phyloP scores from a whole-genome alignment of 2,888 invertebrate genomes.

The Masnerella sp. region DNA sequence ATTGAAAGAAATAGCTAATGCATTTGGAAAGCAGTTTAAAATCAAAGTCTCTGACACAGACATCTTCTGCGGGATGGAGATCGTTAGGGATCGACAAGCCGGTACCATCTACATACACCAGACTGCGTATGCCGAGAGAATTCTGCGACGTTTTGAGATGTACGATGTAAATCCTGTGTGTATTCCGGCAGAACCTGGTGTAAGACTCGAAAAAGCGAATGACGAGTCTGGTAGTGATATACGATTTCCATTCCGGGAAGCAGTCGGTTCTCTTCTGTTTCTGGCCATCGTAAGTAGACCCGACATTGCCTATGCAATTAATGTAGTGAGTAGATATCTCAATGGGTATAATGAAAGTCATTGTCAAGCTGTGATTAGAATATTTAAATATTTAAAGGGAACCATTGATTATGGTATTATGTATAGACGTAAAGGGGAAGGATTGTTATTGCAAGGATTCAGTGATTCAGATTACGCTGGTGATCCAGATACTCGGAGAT shows the following conservation, averaged over 20 bases:
- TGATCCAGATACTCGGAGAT: conserved; percentile 23
- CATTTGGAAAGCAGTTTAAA: conserved; percentile 32
- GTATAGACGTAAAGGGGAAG: neutral
- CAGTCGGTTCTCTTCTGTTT: conserved; percentile 52
- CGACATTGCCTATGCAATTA: conserved; percentile 57
- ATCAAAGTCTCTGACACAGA: conserved; percentile 28
- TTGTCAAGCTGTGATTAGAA: conserved; percentile 53
- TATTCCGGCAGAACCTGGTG: conserved; percentile 49
- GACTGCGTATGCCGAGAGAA: conserved; percentile 38
- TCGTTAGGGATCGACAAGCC: conserved; percentile 24
- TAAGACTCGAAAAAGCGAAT: conserved; percentile 4
- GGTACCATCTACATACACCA: conserved; percentile 55
- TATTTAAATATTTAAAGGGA: conserved; percentile 52
- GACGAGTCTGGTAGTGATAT: too few relatives aligned
- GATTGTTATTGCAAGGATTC: neutral
- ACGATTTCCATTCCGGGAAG: conserved; percentile 38
- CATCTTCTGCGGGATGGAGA: conserved; percentile 60
- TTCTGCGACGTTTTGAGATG: conserved; percentile 51
- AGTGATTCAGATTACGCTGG: conserved; percentile 14
- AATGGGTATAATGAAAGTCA: conserved; percentile 41
- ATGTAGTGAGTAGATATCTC: conserved; percentile 31
- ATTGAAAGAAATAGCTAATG: conserved; percentile 14
- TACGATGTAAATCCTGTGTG: conserved; percentile 41
- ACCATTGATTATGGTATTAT: conserved; percentile 56
- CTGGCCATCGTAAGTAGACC: conserved; percentile 45